These are phyloP conservation scores for Circaetus gallicus DNA, from an alignment of 2,113 vertebrate genomes.

Conservation along the genomic window DNA sequence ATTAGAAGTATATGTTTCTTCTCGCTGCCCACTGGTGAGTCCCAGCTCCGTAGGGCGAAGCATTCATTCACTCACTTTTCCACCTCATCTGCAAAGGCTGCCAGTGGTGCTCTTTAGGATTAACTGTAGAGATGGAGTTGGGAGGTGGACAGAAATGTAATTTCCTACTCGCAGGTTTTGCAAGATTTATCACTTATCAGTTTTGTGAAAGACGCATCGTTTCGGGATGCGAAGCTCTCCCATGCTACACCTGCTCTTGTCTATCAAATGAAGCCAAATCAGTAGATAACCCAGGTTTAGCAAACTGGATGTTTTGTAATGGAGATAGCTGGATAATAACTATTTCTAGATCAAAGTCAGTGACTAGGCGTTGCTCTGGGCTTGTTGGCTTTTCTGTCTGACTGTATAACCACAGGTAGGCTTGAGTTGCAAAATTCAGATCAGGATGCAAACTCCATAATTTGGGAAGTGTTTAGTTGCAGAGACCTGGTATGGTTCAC, in stretches of 20 bases:
- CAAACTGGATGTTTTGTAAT: conserved; percentile 62
- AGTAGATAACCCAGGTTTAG: conserved; percentile 38
- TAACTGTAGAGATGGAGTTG: background rate
- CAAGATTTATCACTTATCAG: conserved; percentile 25
- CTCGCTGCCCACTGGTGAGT: background rate
- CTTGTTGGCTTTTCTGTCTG: conserved; percentile 44
- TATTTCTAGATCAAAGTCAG: conserved; percentile 62
- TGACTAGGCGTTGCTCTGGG: conserved; percentile 42
- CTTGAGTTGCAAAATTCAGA: conserved; percentile 54
- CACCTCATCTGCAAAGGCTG: background rate
- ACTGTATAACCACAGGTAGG: conserved; percentile 38
- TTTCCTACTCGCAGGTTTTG: background rate
- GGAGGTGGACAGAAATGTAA: background rate
- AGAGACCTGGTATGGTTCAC: background rate
- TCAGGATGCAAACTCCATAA: conserved; percentile 4
- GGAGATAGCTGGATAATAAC: conserved; percentile 58
- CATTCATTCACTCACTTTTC: background rate
- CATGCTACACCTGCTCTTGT: conserved; percentile 10
- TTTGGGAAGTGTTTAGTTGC: background rate
- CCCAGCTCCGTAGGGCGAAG: background rate
- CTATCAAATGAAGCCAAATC: conserved; percentile 38
- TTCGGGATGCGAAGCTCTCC: background rate
- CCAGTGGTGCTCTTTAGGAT: background rate
- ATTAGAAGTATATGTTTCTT: background rate
- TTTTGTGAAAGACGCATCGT: background rate